A percentile compares a stretch with the other conserved stretches of the same genome.
These are phyloP conservation scores for Cheilosia grossa DNA, from an alignment of 2,888 invertebrate genomes.

Conservation along the genomic window DNA sequence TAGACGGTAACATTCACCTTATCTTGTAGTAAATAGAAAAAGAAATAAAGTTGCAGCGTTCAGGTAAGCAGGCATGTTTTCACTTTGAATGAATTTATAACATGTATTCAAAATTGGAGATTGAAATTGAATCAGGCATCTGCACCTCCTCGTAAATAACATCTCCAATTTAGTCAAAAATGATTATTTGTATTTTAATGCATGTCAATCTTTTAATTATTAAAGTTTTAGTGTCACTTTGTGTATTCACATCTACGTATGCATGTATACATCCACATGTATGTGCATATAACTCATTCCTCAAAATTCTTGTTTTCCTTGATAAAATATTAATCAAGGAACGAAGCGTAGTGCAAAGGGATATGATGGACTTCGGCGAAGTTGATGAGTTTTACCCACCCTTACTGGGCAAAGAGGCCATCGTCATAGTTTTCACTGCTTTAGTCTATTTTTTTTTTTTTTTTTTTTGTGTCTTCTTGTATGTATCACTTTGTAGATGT, in stretches of 20 bases:
- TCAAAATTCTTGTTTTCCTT: slow-evolving; percentile 48
- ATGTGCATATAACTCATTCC: slow-evolving; percentile 28
- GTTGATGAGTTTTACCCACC: slow-evolving; percentile 63
- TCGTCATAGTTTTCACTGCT: slow-evolving; percentile 44
- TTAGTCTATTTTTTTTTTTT: slow-evolving; percentile 16
- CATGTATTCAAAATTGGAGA: too few species aligned
- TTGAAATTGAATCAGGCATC: too few species aligned
- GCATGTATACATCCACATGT: background rate
- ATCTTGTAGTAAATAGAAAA: too few species aligned
- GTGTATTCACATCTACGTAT: background rate
- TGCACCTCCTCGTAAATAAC: background rate
- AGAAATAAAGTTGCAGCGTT: background rate
- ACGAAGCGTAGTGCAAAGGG: slow-evolving; percentile 41
- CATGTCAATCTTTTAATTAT: slow-evolving; percentile 1
- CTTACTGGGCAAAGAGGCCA: slow-evolving; percentile 48
- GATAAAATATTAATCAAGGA: slow-evolving; percentile 62
- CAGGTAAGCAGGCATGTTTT: too few species aligned
- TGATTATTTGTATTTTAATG: background rate
- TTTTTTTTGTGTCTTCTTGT: slow-evolving; percentile 29
- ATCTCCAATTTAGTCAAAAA: background rate
- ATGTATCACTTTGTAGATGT: slow-evolving; percentile 41
- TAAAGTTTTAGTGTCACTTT: background rate
- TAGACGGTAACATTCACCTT: too few species aligned
- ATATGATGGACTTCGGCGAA: slow-evolving; percentile 61
- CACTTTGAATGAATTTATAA: too few species aligned